Evolutionary conservation across 1,140 invertebrate species (phyloP).

Genomic region (Elymnias hypermnestra): DNA sequence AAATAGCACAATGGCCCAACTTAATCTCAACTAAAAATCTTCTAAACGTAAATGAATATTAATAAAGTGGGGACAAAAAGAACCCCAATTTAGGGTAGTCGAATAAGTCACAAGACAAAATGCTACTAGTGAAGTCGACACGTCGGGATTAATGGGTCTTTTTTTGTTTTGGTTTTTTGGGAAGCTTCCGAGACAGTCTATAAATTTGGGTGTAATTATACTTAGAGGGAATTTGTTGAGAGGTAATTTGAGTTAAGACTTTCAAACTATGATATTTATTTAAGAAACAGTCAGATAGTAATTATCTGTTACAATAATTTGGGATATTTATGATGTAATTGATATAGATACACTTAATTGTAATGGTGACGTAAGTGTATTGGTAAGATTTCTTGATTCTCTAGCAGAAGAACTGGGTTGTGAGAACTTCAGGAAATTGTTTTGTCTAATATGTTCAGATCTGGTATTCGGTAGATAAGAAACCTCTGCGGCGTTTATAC

Average conservation of each 20-base stretch:
- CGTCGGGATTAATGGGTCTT: conserved; percentile 38
- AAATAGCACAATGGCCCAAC: conserved; percentile 50
- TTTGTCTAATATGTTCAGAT: too few relatives aligned
- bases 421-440: too few relatives aligned
- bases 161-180: conserved; percentile 33
- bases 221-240: conserved; percentile 58
- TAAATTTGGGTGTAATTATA: conserved; percentile 63
- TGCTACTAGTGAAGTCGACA: conserved; percentile 39
- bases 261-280: conserved; percentile 44
- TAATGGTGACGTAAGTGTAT: too few relatives aligned
- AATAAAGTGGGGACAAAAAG: conserved; percentile 52
- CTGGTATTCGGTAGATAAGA: too few relatives aligned
- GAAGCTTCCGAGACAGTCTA: conserved; percentile 40
- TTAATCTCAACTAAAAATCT: conserved; percentile 52
- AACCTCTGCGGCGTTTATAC: too few relatives aligned
- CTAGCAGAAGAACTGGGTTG: too few relatives aligned
- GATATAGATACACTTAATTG: background rate
- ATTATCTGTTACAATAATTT: conserved; percentile 22
- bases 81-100: conserved; percentile 43
- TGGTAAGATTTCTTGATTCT: too few relatives aligned
- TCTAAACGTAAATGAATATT: conserved; percentile 53
- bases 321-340: background rate
- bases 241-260: conserved; percentile 56
- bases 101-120: conserved; percentile 47
- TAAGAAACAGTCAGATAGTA: conserved; percentile 32